Percentiles rank a stretch among this genome's conserved stretches.
phyloP scores from a whole-genome alignment of 2,888 invertebrate species.

The Sthenelais limicola region DNA sequence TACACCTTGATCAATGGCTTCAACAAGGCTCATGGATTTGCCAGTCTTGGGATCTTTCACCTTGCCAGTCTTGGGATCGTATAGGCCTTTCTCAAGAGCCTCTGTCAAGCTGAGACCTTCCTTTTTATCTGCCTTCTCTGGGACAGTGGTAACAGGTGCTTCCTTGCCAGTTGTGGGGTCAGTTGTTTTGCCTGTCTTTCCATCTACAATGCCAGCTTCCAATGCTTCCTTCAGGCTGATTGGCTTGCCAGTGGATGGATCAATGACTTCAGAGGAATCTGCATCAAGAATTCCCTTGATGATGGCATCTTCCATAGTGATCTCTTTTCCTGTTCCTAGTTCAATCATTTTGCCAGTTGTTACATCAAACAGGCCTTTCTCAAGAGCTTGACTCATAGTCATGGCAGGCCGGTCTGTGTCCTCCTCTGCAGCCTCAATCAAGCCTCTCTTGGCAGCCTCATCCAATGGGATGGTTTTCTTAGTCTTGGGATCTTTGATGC shows the following conservation, averaged over 20 bases:
- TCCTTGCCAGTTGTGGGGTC: not conserved
- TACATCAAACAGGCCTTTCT: slow-evolving; percentile 5
- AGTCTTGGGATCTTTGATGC: slow-evolving; percentile 85
- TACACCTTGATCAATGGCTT: slow-evolving; percentile 87
- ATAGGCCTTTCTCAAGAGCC: slow-evolving; percentile 74
- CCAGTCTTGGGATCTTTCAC: slow-evolving; percentile 54
- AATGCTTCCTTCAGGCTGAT: not conserved
- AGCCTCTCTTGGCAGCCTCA: slow-evolving; percentile 62
- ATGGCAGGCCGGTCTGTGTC: not conserved
- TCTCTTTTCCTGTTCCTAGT: not conserved
- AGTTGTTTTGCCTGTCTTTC: slow-evolving; percentile 1
- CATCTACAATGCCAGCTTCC: not conserved
- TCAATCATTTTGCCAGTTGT: not conserved
- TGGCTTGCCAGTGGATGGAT: slow-evolving; percentile 1
- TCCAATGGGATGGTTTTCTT: slow-evolving; percentile 71
- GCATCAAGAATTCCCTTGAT: not conserved
- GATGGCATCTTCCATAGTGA: not conserved
- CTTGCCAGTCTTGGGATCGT: slow-evolving; percentile 77
- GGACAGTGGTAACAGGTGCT: not conserved
- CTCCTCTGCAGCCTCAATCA: slow-evolving; percentile 65
- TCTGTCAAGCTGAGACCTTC: slow-evolving; percentile 77
- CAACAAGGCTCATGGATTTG: slow-evolving; percentile 76
- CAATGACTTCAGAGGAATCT: not conserved
- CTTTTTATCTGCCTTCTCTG: not conserved
- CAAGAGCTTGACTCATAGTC: not conserved